A percentile compares a stretch with the other conserved stretches of the same genome.
Evolutionary conservation across 2,888 invertebrate species (phyloP).

Genomic region (Acanthosepion esculentum): DNA sequence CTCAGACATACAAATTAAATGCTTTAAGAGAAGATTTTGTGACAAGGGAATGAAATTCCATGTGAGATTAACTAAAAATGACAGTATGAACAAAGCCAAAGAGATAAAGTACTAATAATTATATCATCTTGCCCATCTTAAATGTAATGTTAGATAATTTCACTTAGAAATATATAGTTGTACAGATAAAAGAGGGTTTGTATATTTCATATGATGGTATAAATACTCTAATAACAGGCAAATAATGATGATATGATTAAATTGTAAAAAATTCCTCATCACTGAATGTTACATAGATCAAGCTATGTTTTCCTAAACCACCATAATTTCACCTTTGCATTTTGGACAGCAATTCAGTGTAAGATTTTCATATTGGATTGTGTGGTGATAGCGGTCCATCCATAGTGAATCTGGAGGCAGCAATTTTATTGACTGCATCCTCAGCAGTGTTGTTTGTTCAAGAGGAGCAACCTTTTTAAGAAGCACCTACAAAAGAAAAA

Average conservation of each 20-base stretch:
- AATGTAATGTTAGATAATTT: neutral
- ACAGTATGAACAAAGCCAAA: too few species aligned
- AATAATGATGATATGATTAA: neutral
- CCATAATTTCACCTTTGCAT: constrained; percentile 70
- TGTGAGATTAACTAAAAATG: too few species aligned
- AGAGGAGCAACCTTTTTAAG: constrained; percentile 55
- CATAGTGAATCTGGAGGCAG: constrained; percentile 52
- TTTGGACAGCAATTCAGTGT: constrained; percentile 69
- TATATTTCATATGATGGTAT: neutral
- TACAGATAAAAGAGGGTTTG: neutral
- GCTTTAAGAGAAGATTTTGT: too few species aligned
- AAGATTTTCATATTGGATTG: constrained; percentile 68
- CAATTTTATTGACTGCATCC: constrained; percentile 47
- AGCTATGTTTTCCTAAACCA: constrained; percentile 55
- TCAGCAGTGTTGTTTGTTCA: neutral
- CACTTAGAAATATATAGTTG: neutral
- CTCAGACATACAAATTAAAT: too few species aligned
- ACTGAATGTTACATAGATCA: neutral
- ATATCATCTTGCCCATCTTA: too few species aligned
- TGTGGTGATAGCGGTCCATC: constrained; percentile 68
- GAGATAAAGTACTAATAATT: too few species aligned
- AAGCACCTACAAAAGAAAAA: constrained; percentile 56
- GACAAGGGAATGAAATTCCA: too few species aligned
- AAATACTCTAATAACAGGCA: neutral
- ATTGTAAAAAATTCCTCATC: neutral